Conservation (phyloP, 2,113 vertebrate species). For the Dasyornis broadbenti region DNA sequence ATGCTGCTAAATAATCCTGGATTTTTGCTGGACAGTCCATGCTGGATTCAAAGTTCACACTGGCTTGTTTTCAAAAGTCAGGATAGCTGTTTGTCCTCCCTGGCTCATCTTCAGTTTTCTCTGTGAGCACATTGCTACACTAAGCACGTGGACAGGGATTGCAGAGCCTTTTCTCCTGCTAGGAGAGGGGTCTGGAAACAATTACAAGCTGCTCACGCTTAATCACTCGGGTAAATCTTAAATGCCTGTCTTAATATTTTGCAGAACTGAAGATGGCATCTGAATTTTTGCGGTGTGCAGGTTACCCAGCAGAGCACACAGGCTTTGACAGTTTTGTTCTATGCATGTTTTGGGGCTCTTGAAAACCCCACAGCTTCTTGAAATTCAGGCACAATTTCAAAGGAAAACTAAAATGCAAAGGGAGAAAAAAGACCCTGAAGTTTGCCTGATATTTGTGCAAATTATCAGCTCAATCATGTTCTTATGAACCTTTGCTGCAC, state of each 20-base stretch:
- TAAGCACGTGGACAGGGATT: neutral
- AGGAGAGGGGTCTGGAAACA: conserved; percentile 46
- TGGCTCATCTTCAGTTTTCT: neutral
- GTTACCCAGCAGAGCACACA: neutral
- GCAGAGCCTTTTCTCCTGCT: conserved; percentile 21
- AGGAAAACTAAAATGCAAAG: neutral
- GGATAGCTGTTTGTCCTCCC: neutral
- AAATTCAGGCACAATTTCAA: neutral
- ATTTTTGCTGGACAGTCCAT: neutral
- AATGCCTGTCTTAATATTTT: conserved; percentile 51
- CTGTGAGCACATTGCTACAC: neutral
- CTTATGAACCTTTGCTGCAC: neutral
- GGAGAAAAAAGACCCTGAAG: accelerated
- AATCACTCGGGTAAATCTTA: conserved; percentile 43
- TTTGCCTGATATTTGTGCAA: neutral
- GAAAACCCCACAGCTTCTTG: neutral
- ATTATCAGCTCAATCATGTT: neutral
- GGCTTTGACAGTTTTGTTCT: neutral
- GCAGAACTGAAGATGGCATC: conserved; percentile 50
- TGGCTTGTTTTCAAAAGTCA: neutral
- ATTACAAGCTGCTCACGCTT: conserved; percentile 55
- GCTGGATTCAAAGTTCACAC: neutral
- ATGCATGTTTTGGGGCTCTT: neutral
- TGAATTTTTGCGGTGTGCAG: conserved; percentile 14
- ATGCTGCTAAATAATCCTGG: neutral